phyloP scores from a whole-genome alignment of 1,140 invertebrate species.

The Sycophaga agraensis region DNA sequence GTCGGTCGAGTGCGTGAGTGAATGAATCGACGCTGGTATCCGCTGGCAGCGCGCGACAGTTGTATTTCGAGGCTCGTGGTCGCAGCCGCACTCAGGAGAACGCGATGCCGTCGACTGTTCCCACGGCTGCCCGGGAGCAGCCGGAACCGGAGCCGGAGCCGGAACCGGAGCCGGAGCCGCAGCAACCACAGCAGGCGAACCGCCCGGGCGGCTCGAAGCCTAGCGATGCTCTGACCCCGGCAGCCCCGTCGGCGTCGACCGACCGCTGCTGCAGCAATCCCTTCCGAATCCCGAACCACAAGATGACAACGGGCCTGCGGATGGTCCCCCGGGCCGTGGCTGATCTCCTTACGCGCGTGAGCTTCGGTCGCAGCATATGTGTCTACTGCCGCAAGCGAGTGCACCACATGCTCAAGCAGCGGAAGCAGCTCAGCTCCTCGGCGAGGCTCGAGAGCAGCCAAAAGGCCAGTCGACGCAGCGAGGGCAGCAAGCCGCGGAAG shows the following conservation, averaged over 20 bases:
- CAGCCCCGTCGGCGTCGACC: too few relatives aligned
- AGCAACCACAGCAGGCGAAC: neutral
- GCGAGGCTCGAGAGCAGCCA: neutral
- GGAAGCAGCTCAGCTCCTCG: constrained; percentile 3
- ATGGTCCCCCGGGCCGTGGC: neutral
- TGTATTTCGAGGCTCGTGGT: too few relatives aligned
- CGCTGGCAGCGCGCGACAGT: too few relatives aligned
- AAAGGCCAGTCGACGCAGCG: neutral
- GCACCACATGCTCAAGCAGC: constrained; percentile 18
- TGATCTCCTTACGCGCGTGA: constrained; percentile 10
- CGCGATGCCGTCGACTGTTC: too few relatives aligned
- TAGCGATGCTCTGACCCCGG: too few relatives aligned
- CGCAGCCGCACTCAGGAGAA: too few relatives aligned
- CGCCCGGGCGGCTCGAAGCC: neutral
- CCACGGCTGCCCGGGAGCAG: too few relatives aligned
- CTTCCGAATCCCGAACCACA: constrained; percentile 6
- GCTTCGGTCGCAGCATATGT: constrained; percentile 4
- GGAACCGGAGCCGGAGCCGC: too few relatives aligned
- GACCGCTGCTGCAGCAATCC: constrained; percentile 22
- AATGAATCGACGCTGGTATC: too few relatives aligned
- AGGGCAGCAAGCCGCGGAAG: neutral
- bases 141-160: too few relatives aligned
- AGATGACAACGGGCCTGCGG: neutral
- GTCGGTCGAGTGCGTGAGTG: too few relatives aligned
- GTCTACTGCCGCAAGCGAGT: constrained; percentile 3